Percentiles rank a stretch among this genome's conserved stretches.
phyloP scores from a whole-genome alignment of 2,888 invertebrate species.

The Agrotis segetum region DNA sequence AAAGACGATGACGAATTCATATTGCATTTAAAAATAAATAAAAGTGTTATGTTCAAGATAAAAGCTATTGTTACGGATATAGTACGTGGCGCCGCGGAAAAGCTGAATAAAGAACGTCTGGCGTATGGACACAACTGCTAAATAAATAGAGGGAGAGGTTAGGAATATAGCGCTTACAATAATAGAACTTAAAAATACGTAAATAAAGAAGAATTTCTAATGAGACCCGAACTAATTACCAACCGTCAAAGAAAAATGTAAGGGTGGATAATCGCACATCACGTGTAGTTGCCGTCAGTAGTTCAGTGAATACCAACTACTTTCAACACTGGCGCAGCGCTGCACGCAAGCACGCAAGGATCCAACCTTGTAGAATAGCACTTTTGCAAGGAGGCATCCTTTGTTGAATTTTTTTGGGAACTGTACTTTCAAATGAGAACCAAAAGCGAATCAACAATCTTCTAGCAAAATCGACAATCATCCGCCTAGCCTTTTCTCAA shows the following conservation, averaged over 20 bases:
- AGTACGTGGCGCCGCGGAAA: constrained; percentile 41
- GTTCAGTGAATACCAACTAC: too few species aligned
- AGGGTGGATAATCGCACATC: too few species aligned
- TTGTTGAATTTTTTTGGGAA: too few species aligned
- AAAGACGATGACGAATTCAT: not conserved
- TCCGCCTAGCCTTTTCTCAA: too few species aligned
- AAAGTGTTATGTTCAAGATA: constrained; percentile 24
- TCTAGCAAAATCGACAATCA: constrained; percentile 7
- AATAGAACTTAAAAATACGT: not conserved
- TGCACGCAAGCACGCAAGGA: too few species aligned
- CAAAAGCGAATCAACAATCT: not conserved
- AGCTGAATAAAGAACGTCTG: constrained; percentile 42
- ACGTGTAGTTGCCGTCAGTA: too few species aligned
- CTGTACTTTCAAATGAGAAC: not conserved
- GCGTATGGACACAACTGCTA: constrained; percentile 22
- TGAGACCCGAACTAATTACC: not conserved
- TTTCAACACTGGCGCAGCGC: too few species aligned
- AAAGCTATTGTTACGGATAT: constrained; percentile 35
- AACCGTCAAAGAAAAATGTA: not conserved
- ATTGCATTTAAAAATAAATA: constrained; percentile 52
- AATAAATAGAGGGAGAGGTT: constrained; percentile 23
- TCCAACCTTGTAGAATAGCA: too few species aligned
- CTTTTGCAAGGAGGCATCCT: too few species aligned
- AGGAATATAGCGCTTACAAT: not conserved
- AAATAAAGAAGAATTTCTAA: not conserved